Evolutionary conservation across 2,797 vertebrate genomes (phyloP).

Genomic region (Platalea minor): DNA sequence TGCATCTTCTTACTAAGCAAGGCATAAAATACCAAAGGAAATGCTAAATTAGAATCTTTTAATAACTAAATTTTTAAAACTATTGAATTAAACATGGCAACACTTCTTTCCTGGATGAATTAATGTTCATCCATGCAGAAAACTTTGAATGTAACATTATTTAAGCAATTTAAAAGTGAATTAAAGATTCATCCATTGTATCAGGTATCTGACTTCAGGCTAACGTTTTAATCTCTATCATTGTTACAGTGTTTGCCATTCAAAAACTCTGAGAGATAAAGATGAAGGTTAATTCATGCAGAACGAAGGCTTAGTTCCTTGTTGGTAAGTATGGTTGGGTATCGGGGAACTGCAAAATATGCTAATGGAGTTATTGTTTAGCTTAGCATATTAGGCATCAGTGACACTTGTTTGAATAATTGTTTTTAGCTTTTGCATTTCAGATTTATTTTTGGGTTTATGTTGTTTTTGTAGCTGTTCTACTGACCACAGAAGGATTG

Average conservation of each 20-base stretch:
- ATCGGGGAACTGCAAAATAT: neutral
- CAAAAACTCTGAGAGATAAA: slow-evolving; percentile 18
- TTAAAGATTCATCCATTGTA: slow-evolving; percentile 53
- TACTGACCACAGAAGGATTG: neutral
- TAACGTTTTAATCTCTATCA: slow-evolving; percentile 55
- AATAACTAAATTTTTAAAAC: slow-evolving; percentile 45
- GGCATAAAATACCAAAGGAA: slow-evolving; percentile 29
- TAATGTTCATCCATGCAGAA: slow-evolving; percentile 48
- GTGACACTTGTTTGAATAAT: neutral
- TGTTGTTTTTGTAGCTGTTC: neutral
- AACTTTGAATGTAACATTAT: slow-evolving; percentile 49
- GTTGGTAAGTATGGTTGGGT: neutral
- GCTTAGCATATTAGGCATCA: neutral
- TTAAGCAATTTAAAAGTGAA: slow-evolving; percentile 64
- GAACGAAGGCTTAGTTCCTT: neutral
- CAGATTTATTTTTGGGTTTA: neutral
- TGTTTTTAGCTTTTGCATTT: neutral
- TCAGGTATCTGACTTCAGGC: slow-evolving; percentile 57
- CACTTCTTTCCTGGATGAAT: slow-evolving; percentile 41
- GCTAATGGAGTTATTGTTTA: neutral
- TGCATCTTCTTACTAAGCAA: neutral
- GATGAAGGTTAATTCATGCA: slow-evolving; percentile 53
- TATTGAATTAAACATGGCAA: slow-evolving; percentile 66
- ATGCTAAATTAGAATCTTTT: slow-evolving; percentile 26
- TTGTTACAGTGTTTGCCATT: slow-evolving; percentile 32